Percentiles rank a stretch among this genome's conserved stretches.
Evolutionary conservation across 2,113 vertebrate species (phyloP).

Genomic region (Thermophis baileyi): DNA sequence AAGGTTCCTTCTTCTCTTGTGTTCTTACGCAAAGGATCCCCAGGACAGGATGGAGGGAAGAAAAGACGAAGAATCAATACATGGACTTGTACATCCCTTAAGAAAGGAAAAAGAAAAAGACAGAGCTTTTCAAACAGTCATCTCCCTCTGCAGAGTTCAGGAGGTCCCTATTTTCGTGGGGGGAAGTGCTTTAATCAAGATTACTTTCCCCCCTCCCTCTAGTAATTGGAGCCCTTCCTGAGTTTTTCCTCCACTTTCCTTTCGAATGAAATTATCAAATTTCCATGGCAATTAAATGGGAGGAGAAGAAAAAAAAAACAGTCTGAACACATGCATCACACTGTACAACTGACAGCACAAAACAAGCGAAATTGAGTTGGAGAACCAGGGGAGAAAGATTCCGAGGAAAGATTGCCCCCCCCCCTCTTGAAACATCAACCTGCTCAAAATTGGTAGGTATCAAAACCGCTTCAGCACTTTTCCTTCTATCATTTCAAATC

Average conservation of each 20-base stretch:
- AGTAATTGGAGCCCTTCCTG: constrained; percentile 79
- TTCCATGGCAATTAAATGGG: constrained; percentile 74
- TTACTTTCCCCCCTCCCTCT: constrained; percentile 75
- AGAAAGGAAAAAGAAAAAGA: constrained; percentile 11
- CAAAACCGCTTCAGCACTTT: constrained; percentile 27
- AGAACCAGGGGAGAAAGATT: not conserved
- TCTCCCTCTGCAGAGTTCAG: constrained; percentile 58
- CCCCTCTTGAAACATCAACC: constrained; percentile 16
- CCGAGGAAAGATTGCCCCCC: not conserved
- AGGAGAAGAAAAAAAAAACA: constrained; percentile 28
- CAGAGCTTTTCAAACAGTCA: constrained; percentile 55
- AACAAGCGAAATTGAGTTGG: constrained; percentile 42
- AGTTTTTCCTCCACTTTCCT: constrained; percentile 60
- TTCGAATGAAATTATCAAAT: constrained; percentile 79
- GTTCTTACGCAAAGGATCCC: constrained; percentile 13
- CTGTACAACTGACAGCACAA: constrained; percentile 37
- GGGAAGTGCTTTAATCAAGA: constrained; percentile 81
- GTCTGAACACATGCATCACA: constrained; percentile 48
- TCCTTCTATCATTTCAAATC: constrained; percentile 17
- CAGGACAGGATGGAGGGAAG: not conserved
- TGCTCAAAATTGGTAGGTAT: constrained; percentile 13
- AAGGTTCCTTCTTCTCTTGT: not conserved
- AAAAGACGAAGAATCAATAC: constrained; percentile 17
- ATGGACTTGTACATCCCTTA: not conserved
- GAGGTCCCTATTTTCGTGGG: constrained; percentile 68